Base-by-base conservation (phyloP, 1,140 invertebrate species). In the Aphelinus atriplicis region DNA sequence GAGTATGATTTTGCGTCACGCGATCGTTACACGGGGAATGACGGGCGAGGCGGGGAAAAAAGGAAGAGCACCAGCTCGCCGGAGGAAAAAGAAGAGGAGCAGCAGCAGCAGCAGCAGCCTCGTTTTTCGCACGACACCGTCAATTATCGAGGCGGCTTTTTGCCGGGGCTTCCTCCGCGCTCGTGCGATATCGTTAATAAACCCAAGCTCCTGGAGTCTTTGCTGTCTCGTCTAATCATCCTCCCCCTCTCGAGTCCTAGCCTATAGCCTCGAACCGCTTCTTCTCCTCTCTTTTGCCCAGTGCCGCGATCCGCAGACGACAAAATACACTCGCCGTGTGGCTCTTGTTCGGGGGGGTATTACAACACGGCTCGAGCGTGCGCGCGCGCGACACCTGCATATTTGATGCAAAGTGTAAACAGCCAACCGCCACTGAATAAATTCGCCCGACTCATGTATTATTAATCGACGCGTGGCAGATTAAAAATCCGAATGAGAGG, bases 131-230 rank as follows among this genome's bases (percentile, higher is more conserved):
- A 79, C 73, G 78, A 79, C 78, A 78, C 73, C 80, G 78, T 81
- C 80, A 86, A 86, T 86, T 86, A 86, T 85, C 84, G 81, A 81
- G 80, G 80, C 80, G 83, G 81, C 81, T 84, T 85, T 79, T 82
- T 81, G 78, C 80, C 82, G 81, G 81, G 81, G 79, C 69, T 64
- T 77, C 65, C 53, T 63, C 60, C 74, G 55, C 79, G 78, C 79
- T 79, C 79, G 80, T 82, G 83, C 82, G 85, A 85, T 87, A 87
- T 87, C 84, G 85, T 87, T 87, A 87, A 87, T 87, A 87, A 87
- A 87, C 80, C 80, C 84, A 80, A 81, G 78, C 80, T 83, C 76
- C 81, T 76, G 78, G 80, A 81, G 77, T 78, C 80, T 77, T 80
- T 4, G 51, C 81, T 83, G 82, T 85, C 83, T 80, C 82, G 80